phyloP scores from a whole-genome alignment of 2,113 vertebrate genomes.

The Callipepla californica region DNA sequence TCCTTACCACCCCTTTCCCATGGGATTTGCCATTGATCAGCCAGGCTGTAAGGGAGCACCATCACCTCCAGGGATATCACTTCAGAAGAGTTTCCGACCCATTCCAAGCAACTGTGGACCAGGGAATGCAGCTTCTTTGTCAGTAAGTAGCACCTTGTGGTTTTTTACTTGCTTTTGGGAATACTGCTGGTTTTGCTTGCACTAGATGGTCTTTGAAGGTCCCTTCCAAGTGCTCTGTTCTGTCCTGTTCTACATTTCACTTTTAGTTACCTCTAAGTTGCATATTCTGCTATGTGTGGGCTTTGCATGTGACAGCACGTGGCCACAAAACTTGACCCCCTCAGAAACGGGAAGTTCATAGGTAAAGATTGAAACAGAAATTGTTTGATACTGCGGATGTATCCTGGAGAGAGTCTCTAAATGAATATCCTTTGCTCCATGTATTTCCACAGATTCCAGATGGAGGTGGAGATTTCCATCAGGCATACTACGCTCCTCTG shows the following conservation, averaged over 20 bases:
- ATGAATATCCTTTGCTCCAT: not conserved
- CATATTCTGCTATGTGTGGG: not conserved
- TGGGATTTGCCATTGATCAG: slow-evolving; percentile 71
- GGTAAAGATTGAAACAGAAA: not conserved
- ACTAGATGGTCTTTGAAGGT: not conserved
- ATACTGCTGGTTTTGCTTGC: not conserved
- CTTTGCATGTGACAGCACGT: not conserved
- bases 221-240: not conserved
- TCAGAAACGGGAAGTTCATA: not conserved
- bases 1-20: slow-evolving; percentile 66
- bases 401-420: not conserved
- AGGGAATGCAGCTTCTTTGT: slow-evolving; percentile 49
- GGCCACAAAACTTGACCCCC: not conserved
- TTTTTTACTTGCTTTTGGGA: not conserved
- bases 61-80: slow-evolving; percentile 37
- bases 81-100: slow-evolving; percentile 71
- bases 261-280: not conserved
- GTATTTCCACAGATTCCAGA: slow-evolving; percentile 70
- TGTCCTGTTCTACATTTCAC: not conserved
- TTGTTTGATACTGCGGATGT: not conserved
- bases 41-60: slow-evolving; percentile 55
- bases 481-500: slow-evolving; percentile 62
- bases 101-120: slow-evolving; percentile 49
- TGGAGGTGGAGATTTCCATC: slow-evolving; percentile 65
- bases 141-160: slow-evolving; percentile 39